Conservation (phyloP, 2,888 invertebrate genomes). For the Machimus rusticus region DNA sequence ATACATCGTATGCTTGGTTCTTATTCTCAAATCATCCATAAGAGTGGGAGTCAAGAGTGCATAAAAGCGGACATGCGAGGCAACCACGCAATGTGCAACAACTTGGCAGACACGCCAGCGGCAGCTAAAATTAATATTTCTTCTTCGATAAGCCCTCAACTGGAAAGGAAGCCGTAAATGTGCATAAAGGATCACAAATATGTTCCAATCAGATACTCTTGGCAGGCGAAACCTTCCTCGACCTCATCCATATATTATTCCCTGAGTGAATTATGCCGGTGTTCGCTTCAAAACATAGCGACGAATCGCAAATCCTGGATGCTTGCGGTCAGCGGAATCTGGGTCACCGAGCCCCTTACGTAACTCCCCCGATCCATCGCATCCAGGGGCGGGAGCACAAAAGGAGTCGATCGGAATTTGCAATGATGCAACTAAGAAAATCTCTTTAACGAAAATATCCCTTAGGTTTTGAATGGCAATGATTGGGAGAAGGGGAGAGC, state of each 20-base stretch:
- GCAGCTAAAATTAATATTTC: not conserved
- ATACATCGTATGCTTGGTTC: no score
- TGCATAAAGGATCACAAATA: not conserved
- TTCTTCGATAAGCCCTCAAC: not conserved
- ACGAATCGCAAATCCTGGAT: conserved; percentile 12
- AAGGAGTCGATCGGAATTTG: conserved; percentile 18
- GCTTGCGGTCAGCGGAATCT: not conserved
- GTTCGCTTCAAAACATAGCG: not conserved
- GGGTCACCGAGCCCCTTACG: conserved; percentile 8
- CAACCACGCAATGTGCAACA: not conserved
- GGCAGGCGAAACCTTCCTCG: not conserved
- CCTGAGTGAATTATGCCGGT: not conserved
- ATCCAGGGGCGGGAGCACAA: not conserved
- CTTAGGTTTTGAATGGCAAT: not conserved
- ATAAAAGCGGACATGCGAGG: not conserved
- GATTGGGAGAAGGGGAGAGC: not conserved
- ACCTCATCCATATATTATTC: not conserved
- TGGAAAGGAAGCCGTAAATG: not conserved
- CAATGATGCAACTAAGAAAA: conserved; percentile 28
- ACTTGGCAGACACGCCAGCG: not conserved
- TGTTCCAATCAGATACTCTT: not conserved
- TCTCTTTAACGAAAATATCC: conserved; percentile 10
- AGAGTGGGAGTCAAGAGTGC: not conserved
- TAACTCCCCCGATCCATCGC: not conserved
- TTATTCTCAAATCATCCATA: no score